Evolutionary conservation across 2,888 invertebrate genomes (phyloP), one percentile per base, ranked within the genome.

Genomic region (Eupithecia dodoneata): DNA sequence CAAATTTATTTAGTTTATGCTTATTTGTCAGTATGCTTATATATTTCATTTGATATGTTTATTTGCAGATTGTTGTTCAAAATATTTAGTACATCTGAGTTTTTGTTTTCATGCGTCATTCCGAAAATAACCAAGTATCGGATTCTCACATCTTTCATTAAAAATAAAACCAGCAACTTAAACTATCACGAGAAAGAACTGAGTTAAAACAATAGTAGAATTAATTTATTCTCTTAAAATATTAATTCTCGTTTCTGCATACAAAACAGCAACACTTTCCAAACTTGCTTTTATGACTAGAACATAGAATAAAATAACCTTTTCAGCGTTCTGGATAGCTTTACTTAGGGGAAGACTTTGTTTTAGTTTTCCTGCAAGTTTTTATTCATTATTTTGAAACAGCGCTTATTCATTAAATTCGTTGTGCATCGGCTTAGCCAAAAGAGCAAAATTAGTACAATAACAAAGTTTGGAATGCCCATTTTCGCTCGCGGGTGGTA

Each of bases 391-490:
- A 71, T 65, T 47, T 41, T 71, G 12, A 42, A 75, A 66, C 63
- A 65, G 55, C 52, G 42, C 47, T 72, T 12, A 65, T 49, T 77
- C 65, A 49, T 69, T 52, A 15, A 42, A 69, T 18, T 72, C 12
- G 30, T 67, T 73, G 47, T 15, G 71, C 49, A 74, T 65, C 66
- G 71, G 70, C 65, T 71, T 59, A 59, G 63, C 67, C 18, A 41
- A 49, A 76, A 73, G 66, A 71, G 65, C 55, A 67, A 74, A 74
- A 79, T 76, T 73, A 75, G 52, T 76, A 18, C 66, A 69, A 65
- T 49, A 80, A 75, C 71, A 55, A 78, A 80, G 78, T 80, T 76
- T 12, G 73, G 66, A 70, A 73, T 72, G 77, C 71, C 67, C 74
- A 74, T 63, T 75, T 71, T 47, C 55, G 69, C 67, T 44, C 70